These are phyloP conservation scores for Scaptomyza tumidula DNA, from an alignment of 2,888 invertebrate species.

Conservation along the genomic window DNA sequence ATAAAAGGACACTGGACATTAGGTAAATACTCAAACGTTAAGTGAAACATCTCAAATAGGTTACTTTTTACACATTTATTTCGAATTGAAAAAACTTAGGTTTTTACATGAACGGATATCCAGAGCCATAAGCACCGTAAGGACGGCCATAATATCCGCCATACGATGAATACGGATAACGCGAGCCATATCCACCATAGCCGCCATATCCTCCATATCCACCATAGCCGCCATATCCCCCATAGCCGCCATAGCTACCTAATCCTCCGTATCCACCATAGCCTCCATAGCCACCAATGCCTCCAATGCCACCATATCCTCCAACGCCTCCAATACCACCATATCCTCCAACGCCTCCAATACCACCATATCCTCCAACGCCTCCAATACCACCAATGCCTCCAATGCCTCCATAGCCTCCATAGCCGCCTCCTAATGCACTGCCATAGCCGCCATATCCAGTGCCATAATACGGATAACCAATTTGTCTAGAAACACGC, in stretches of 20 bases:
- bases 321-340: background rate
- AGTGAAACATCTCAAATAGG: conserved; percentile 34
- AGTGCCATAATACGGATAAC: conserved; percentile 7
- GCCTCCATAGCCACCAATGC: conserved; percentile 18
- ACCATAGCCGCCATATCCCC: conserved; percentile 30
- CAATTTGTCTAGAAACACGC: conserved; percentile 54
- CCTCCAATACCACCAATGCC: background rate
- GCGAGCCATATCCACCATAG: conserved; percentile 18
- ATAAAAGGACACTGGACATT: conserved; percentile 16
- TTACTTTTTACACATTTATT: conserved; percentile 26
- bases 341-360: conserved; percentile 27
- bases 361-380: conserved; percentile 9
- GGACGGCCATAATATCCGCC: conserved; percentile 16
- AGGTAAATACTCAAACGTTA: conserved; percentile 21
- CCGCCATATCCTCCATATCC: conserved; percentile 42
- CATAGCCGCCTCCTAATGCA: conserved; percentile 3
- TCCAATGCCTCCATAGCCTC: background rate
- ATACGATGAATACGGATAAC: background rate
- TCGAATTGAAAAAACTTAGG: conserved; percentile 18
- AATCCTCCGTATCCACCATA: conserved; percentile 33
- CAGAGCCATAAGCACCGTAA: conserved; percentile 42
- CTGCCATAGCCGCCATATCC: conserved; percentile 33
- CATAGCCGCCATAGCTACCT: conserved; percentile 34
- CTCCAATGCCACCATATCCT: conserved; percentile 15
- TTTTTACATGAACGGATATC: conserved; percentile 45